Conservation (phyloP, 2,113 vertebrate genomes). For the Oxyruncus cristatus region DNA sequence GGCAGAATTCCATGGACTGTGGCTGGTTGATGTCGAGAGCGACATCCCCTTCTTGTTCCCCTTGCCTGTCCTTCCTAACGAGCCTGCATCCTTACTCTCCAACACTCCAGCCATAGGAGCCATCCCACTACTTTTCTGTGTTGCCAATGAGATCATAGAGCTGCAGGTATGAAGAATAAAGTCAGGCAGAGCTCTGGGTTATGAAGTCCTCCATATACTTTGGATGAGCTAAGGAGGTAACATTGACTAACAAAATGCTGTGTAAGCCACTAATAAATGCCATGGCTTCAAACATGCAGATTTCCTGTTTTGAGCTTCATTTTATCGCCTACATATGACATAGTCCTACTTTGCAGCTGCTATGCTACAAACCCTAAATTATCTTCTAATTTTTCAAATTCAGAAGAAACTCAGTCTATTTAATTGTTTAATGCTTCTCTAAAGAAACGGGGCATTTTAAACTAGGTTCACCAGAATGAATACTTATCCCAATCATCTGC, state of each 20-base stretch:
- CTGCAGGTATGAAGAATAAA: not conserved
- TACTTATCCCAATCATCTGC: not conserved
- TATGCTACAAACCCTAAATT: not conserved
- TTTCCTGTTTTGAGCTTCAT: not conserved
- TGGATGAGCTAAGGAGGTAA: not conserved
- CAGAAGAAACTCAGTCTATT: not conserved
- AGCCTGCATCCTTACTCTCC: not conserved
- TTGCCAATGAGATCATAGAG: not conserved
- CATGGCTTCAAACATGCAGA: not conserved
- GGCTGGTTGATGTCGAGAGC: not conserved
- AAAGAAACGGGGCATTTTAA: not conserved
- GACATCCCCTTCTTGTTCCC: accelerated
- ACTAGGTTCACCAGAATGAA: not conserved
- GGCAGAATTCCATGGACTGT: not conserved
- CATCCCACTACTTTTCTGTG: not conserved
- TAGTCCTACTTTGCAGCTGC: not conserved
- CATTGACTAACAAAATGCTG: not conserved
- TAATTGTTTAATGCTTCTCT: not conserved
- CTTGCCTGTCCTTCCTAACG: not conserved
- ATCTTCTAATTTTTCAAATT: not conserved
- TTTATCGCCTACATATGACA: not conserved
- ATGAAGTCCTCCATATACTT: not conserved
- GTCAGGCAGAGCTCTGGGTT: not conserved
- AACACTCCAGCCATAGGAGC: not conserved
- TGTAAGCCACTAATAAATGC: not conserved